Percentiles rank a stretch among this genome's conserved stretches.
Conservation (phyloP, 1,140 invertebrate species). For the Melanaphis sacchari region DNA sequence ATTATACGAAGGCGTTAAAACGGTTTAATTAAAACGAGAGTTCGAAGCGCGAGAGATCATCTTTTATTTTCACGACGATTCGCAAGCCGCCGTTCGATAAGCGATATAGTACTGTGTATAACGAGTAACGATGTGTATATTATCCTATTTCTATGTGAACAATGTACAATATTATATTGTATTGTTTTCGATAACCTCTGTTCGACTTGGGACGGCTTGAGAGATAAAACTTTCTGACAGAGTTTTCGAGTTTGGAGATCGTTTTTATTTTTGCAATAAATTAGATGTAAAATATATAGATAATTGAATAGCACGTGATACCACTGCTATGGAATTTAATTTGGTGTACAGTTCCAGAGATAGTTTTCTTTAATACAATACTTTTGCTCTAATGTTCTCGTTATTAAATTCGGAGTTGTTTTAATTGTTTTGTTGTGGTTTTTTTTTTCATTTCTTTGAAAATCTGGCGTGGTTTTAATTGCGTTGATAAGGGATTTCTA, state of each 20-base stretch:
- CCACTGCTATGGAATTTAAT: too few relatives aligned
- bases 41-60: background rate
- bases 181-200: background rate
- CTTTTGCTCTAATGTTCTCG: background rate
- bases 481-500: background rate
- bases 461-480: background rate
- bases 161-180: too few relatives aligned
- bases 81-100: background rate
- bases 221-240: background rate
- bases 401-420: background rate
- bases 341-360: too few relatives aligned
- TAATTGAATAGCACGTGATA: background rate
- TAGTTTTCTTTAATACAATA: background rate
- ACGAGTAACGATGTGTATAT: background rate
- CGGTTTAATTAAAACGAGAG: conserved; percentile 18
- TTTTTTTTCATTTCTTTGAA: background rate
- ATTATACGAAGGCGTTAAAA: background rate
- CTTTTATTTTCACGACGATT: background rate
- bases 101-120: background rate
- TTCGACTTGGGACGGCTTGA: too few relatives aligned
- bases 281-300: background rate
- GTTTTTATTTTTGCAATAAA: conserved; percentile 5
- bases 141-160: background rate
- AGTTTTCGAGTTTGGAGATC: background rate
- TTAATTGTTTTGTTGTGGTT: too few relatives aligned